Conservation (phyloP, 2,113 vertebrate genomes). For the Leucopsar rothschildi region DNA sequence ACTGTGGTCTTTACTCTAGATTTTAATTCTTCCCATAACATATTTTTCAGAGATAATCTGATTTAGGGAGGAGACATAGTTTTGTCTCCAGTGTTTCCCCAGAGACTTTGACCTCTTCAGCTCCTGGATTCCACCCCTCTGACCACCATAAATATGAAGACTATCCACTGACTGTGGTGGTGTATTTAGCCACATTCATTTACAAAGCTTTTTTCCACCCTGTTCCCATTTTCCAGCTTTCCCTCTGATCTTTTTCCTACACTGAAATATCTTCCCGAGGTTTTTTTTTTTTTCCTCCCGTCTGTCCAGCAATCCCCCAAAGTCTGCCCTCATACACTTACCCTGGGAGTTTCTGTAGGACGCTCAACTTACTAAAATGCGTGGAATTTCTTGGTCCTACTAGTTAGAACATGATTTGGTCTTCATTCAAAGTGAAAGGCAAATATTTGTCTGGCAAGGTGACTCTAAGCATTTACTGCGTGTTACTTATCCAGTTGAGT, state of each 20-base stretch:
- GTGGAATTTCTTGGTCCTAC: conserved; percentile 39
- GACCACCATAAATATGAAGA: not conserved
- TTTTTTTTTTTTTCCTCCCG: not conserved
- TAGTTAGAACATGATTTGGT: conserved; percentile 59
- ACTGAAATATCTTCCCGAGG: not conserved
- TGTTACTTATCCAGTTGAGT: conserved; percentile 57
- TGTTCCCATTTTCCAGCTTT: not conserved
- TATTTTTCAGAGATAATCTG: conserved; percentile 28
- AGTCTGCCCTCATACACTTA: not conserved
- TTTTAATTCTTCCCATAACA: conserved; percentile 7
- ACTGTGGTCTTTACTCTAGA: not conserved
- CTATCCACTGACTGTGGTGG: not conserved
- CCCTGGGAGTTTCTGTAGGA: conserved; percentile 12
- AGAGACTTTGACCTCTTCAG: not conserved
- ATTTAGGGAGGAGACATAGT: not conserved
- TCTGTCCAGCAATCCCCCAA: not conserved
- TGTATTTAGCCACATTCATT: not conserved
- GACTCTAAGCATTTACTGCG: conserved; percentile 55
- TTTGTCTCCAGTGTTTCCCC: not conserved
- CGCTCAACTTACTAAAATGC: conserved; percentile 17
- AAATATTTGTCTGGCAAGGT: conserved; percentile 63
- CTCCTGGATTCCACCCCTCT: not conserved
- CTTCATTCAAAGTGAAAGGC: conserved; percentile 55
- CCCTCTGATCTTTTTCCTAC: not conserved
- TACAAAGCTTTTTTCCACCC: not conserved